Percentiles rank a stretch among this genome's conserved stretches.
These are phyloP conservation scores for Cosmia trapezina DNA, from an alignment of 2,888 invertebrate genomes.

Conservation along the genomic window DNA sequence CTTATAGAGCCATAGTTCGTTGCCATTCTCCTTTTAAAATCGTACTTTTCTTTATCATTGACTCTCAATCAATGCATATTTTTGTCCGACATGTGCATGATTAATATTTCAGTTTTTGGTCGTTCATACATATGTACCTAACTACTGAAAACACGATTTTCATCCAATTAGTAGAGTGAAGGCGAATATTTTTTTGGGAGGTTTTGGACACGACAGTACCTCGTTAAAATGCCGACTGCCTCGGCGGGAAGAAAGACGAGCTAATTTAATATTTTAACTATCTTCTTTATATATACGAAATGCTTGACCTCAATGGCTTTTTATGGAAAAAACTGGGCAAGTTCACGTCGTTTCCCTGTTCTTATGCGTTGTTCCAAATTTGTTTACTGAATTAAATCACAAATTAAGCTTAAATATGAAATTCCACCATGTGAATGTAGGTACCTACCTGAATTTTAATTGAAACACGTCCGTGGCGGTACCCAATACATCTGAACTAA, in stretches of 20 bases:
- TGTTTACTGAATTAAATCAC: conserved; percentile 49
- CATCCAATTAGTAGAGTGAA: conserved; percentile 81
- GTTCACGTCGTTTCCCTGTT: conserved; percentile 57
- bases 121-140: conserved; percentile 38
- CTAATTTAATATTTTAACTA: conserved; percentile 83
- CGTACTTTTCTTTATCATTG: conserved; percentile 11
- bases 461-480: neutral
- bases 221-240: conserved; percentile 86
- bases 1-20: neutral
- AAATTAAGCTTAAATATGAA: conserved; percentile 26
- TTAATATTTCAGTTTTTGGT: conserved; percentile 44
- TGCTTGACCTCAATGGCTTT: conserved; percentile 81
- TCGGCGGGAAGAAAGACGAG: conserved; percentile 78
- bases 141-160: conserved; percentile 69
- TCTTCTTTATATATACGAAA: conserved; percentile 80
- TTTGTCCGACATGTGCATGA: conserved; percentile 2
- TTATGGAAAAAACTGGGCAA: conserved; percentile 70
- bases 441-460: neutral
- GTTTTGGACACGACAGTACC: conserved; percentile 74
- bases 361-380: conserved; percentile 55
- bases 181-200: conserved; percentile 75
- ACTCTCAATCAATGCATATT: conserved; percentile 10
- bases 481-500: neutral
- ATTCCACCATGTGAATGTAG: neutral
- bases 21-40: neutral